Conservation (phyloP, 1,140 invertebrate genomes). For the Brachionus rubens region DNA sequence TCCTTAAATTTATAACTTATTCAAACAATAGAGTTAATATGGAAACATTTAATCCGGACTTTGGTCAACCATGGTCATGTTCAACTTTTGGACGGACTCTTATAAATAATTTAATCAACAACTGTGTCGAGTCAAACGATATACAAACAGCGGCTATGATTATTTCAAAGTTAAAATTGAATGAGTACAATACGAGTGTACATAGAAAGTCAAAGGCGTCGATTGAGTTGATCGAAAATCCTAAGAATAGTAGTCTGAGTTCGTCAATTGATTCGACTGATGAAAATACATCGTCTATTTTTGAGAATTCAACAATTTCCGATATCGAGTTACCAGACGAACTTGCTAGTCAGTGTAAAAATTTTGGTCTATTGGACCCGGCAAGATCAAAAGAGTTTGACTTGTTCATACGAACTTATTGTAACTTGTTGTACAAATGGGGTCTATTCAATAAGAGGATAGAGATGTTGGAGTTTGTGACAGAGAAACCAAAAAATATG, state of each 20-base stretch:
- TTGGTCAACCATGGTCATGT: conserved; percentile 2
- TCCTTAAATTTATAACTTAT: conserved; percentile 8
- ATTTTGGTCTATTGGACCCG: conserved; percentile 6
- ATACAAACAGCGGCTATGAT: conserved; percentile 21
- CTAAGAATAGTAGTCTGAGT: not conserved
- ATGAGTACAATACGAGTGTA: not conserved
- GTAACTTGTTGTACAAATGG: conserved; percentile 30
- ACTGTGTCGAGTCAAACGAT: not conserved
- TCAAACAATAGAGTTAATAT: not conserved
- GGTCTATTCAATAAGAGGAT: conserved; percentile 30
- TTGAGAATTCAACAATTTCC: conserved; percentile 13
- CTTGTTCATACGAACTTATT: not conserved
- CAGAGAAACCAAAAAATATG: conserved; percentile 6
- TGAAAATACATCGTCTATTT: not conserved
- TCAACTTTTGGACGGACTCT: conserved; percentile 10
- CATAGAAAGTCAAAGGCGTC: not conserved
- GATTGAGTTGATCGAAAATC: not conserved
- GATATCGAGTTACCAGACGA: not conserved
- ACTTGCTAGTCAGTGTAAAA: not conserved
- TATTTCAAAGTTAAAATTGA: conserved; percentile 10
- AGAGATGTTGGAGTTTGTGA: conserved; percentile 30
- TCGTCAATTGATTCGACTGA: not conserved
- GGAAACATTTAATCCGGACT: not conserved
- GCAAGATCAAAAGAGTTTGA: conserved; percentile 1
- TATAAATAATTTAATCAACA: conserved; percentile 25